These are phyloP conservation scores for Andrena cerasifolii DNA, from an alignment of 1,140 invertebrate genomes.

Conservation along the genomic window DNA sequence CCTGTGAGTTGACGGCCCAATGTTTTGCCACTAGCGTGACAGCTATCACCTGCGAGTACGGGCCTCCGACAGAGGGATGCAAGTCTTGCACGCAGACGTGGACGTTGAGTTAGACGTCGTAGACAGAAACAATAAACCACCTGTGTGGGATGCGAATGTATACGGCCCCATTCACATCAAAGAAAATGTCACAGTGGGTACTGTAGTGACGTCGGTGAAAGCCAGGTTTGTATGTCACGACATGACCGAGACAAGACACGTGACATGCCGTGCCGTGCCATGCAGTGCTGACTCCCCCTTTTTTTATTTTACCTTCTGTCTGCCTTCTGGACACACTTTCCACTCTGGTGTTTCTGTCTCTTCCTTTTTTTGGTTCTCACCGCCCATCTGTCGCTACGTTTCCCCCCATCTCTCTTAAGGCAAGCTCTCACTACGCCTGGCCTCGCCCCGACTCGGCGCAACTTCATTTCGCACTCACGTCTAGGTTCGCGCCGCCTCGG, in stretches of 20 bases:
- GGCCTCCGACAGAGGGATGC: constrained; percentile 94
- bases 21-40: constrained; percentile 92
- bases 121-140: constrained; percentile 98
- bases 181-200: constrained; percentile 99
- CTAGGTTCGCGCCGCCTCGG: too few relatives aligned
- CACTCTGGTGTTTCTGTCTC: constrained; percentile 5
- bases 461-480: too few relatives aligned
- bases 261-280: constrained; percentile 78
- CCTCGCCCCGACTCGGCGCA: too few relatives aligned
- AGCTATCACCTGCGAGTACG: constrained; percentile 96
- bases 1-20: constrained; percentile 82
- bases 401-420: too few relatives aligned
- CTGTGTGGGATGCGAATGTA: constrained; percentile 95
- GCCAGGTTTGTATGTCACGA: constrained; percentile 95
- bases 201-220: constrained; percentile 97
- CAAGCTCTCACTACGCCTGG: too few relatives aligned
- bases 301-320: constrained; percentile 14
- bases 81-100: constrained; percentile 94
- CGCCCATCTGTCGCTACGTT: not conserved
- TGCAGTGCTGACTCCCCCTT: constrained; percentile 62
- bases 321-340: not conserved
- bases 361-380: not conserved
- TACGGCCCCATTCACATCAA: constrained; percentile 98
- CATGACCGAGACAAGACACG: constrained; percentile 80
- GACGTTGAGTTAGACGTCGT: constrained; percentile 98